phyloP scores from a whole-genome alignment of 2,888 invertebrate genomes.

The Heliconius aoede region DNA sequence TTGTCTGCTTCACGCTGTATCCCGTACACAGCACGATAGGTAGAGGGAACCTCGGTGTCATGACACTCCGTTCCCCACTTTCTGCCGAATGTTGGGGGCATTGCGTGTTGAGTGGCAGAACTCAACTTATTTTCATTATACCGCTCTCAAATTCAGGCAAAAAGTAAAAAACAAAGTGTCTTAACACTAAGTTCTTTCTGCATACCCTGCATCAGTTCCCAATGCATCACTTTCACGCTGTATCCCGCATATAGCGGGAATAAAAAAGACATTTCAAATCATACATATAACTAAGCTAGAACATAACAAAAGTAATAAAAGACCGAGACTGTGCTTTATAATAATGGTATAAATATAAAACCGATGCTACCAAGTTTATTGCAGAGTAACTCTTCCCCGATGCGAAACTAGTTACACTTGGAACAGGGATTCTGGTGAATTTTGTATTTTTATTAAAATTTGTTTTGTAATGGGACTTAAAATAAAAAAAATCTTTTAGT shows the following conservation, averaged over 20 bases:
- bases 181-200: not conserved
- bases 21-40: no score
- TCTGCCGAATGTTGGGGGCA: no score
- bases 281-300: not conserved
- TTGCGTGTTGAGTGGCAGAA: no score
- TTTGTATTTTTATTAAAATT: conserved; percentile 28
- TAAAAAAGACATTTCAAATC: not conserved
- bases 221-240: not conserved
- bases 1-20: no score
- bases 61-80: no score
- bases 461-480: conserved; percentile 14
- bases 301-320: conserved; percentile 20
- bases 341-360: conserved; percentile 55
- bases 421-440: conserved; percentile 12
- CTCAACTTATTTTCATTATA: no score
- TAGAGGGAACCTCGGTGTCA: no score
- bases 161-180: not conserved
- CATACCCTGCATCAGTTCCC: no score
- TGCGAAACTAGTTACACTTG: conserved; percentile 39
- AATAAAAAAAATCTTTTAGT: not conserved
- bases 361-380: conserved; percentile 55
- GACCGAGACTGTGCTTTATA: conserved; percentile 52
- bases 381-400: conserved; percentile 43
- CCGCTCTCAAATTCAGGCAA: not conserved
- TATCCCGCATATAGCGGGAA: not conserved